These are phyloP conservation scores for Leptopilina syphax DNA, from an alignment of 2,888 invertebrate genomes.

Conservation along the genomic window DNA sequence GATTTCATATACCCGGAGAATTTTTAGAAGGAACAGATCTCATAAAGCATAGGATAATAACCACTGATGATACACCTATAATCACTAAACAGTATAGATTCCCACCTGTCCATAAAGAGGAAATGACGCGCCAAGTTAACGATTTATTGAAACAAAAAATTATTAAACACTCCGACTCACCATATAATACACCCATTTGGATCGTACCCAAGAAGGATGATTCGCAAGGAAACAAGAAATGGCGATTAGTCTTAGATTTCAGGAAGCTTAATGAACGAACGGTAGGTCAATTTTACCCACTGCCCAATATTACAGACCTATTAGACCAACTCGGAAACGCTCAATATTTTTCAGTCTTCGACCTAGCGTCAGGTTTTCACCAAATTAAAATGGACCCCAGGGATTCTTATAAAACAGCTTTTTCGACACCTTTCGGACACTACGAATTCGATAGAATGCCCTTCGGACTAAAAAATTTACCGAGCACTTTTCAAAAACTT, in stretches of 20 bases:
- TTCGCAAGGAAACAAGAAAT: slow-evolving; percentile 17
- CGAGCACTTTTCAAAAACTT: neutral
- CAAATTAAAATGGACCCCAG: slow-evolving; percentile 58
- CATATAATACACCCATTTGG: slow-evolving; percentile 11
- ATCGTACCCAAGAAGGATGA: slow-evolving; percentile 31
- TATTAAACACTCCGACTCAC: too few relatives aligned
- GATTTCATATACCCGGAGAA: neutral
- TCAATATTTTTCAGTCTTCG: slow-evolving; percentile 50
- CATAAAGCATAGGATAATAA: neutral
- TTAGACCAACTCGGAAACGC: neutral
- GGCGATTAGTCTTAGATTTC: slow-evolving; percentile 36
- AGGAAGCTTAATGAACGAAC: slow-evolving; percentile 21
- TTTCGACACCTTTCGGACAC: slow-evolving; percentile 40
- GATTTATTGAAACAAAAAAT: too few relatives aligned
- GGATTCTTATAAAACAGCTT: slow-evolving; percentile 56
- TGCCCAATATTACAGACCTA: slow-evolving; percentile 37
- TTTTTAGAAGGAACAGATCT: neutral
- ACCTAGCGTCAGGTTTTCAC: neutral
- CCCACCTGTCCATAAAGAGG: too few relatives aligned
- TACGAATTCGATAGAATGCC: too few relatives aligned
- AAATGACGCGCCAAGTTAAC: too few relatives aligned
- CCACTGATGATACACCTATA: neutral
- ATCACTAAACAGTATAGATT: slow-evolving; percentile 22
- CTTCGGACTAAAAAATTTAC: neutral
- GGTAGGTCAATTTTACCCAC: neutral